These are phyloP conservation scores for Littorina saxatilis DNA, from an alignment of 1,140 invertebrate genomes.

Conservation along the genomic window DNA sequence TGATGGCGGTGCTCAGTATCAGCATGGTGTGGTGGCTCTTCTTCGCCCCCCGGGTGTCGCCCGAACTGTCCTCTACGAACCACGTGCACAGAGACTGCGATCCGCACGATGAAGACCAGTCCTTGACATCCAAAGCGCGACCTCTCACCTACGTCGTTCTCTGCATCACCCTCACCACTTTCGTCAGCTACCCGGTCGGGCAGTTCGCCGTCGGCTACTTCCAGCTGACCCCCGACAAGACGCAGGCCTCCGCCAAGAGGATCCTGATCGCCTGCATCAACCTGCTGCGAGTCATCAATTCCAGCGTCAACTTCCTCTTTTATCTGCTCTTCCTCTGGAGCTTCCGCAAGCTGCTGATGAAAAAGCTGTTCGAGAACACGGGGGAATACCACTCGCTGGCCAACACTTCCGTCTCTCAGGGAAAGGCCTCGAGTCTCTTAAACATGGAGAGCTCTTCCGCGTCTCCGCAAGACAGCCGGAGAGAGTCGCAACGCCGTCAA, in stretches of 20 bases:
- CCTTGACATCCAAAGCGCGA: not conserved
- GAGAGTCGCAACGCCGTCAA: too few relatives aligned
- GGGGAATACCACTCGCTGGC: not conserved
- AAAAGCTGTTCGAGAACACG: not conserved
- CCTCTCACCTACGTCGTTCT: not conserved
- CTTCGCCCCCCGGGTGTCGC: not conserved
- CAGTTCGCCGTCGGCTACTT: not conserved
- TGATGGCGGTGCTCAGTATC: not conserved
- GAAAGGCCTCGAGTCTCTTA: too few relatives aligned
- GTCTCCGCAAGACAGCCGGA: too few relatives aligned
- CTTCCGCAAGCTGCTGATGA: not conserved
- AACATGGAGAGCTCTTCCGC: too few relatives aligned
- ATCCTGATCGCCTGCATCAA: not conserved
- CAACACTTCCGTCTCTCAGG: not conserved
- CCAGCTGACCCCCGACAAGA: not conserved
- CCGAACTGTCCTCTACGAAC: not conserved
- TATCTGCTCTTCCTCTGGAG: not conserved
- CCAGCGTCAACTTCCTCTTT: not conserved
- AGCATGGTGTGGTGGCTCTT: not conserved
- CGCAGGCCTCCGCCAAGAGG: not conserved
- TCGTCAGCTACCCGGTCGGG: not conserved
- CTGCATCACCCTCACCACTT: not conserved
- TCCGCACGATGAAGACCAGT: too few relatives aligned
- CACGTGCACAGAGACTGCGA: too few relatives aligned
- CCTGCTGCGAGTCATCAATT: not conserved